Evolutionary conservation across 2,888 invertebrate species (phyloP), one percentile per base, ranked within the genome.

Genomic region (Mantis religiosa): DNA sequence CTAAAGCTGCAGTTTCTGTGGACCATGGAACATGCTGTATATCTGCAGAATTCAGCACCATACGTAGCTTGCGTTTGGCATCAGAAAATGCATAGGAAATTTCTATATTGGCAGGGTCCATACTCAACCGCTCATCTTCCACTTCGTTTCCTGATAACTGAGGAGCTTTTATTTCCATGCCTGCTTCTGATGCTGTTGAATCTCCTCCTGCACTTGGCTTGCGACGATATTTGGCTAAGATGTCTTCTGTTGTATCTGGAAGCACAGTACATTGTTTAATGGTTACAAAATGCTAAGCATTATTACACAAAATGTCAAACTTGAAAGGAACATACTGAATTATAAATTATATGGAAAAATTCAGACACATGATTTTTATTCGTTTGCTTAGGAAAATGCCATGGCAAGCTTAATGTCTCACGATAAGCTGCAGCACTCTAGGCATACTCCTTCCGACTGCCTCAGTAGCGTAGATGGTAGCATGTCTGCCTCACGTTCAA

Each of bases 191-290:
- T 3, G 86, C 89, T 54, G 88, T 88, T 6, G 90, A 89, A 71
- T 90, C 92, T 89, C 93, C 93, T 85, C 93, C 93, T 4, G 92
- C 92, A 8, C 93, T 93, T 89, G 95, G 94, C 92, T 96, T 96
- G 91, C 96, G 95, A 6, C 98, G 95, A 93, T 99, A 99, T 93
- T 99, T 99, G 83, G 98, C 99, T 91, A 99, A 94, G 92, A 99
- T 99, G 92, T 99, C 98, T 92, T 99, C 98, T 0, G 97, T 96
- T 81, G 96, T 96, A 94, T 98, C 98, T 92, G 93, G 7, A 89
- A 82, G 30, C 15, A 28, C 82, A 87, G 41, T 12, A 41, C 1
- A 41, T 1, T 28, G 83, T 83, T 30, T 27, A 83, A 28, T n/a
- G 20, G 9, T 27, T 83, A n/a, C 15, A 41, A 30, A 86, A 12